Evolutionary conservation across 2,888 invertebrate species (phyloP).

Genomic region (Lymantria dispar): DNA sequence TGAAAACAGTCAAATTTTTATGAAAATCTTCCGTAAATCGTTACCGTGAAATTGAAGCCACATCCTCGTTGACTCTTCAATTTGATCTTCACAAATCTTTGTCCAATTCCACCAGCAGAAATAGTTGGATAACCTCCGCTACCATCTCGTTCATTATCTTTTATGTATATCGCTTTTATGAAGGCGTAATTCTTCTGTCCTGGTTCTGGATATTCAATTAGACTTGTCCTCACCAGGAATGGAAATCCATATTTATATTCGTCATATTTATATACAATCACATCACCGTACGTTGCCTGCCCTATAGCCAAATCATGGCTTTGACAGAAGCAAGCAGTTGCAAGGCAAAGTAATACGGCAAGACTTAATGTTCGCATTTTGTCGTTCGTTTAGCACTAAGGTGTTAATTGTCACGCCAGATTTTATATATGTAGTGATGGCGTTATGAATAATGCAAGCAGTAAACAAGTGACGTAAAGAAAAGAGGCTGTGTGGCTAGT

Average conservation of each 20-base stretch:
- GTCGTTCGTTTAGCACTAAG: conserved; percentile 64
- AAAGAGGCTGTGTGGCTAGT: background rate
- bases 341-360: conserved; percentile 44
- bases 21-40: conserved; percentile 65
- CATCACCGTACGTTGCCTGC: conserved; percentile 61
- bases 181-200: conserved; percentile 60
- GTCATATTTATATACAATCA: conserved; percentile 54
- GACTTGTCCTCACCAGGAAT: conserved; percentile 52
- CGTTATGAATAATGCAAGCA: conserved; percentile 44
- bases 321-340: conserved; percentile 48
- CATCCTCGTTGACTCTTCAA: conserved; percentile 64
- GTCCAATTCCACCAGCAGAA: conserved; percentile 67
- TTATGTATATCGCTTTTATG: conserved; percentile 61
- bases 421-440: conserved; percentile 59
- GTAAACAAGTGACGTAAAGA: conserved; percentile 5
- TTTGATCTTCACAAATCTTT: conserved; percentile 66
- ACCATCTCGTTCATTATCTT: conserved; percentile 61
- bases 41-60: conserved; percentile 71
- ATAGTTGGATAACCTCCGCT: conserved; percentile 64
- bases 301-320: conserved; percentile 65
- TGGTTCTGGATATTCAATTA: conserved; percentile 61
- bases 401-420: conserved; percentile 49
- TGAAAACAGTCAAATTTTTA: conserved; percentile 16
- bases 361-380: conserved; percentile 56
- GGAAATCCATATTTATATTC: conserved; percentile 71